A percentile compares a stretch with the other conserved stretches of the same genome.
Evolutionary conservation across 2,888 invertebrate genomes (phyloP).

Genomic region (Eustalomyia histrio): DNA sequence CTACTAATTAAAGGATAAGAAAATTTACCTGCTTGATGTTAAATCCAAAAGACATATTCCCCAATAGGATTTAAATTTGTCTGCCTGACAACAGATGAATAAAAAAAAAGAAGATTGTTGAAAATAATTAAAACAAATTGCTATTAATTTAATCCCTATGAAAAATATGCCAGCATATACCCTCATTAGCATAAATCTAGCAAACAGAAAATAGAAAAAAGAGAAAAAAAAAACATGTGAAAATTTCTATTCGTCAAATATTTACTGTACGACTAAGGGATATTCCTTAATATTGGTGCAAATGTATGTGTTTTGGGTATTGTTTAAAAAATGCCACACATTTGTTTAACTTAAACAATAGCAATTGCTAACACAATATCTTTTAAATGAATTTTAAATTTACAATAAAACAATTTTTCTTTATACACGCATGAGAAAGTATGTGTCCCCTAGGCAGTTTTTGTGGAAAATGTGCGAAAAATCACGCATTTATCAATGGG

Average conservation of each 20-base stretch:
- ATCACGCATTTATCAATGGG: slow-evolving; percentile 45
- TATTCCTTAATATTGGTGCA: neutral
- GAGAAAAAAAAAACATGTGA: slow-evolving; percentile 14
- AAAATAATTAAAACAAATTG: slow-evolving; percentile 62
- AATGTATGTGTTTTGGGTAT: neutral
- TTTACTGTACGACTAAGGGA: slow-evolving; percentile 28
- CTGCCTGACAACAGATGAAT: slow-evolving; percentile 10
- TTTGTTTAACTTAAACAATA: slow-evolving; percentile 28
- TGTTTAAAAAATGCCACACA: slow-evolving; percentile 44
- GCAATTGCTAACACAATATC: slow-evolving; percentile 32
- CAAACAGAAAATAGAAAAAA: neutral
- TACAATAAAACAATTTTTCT: slow-evolving; percentile 51
- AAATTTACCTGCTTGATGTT: slow-evolving; percentile 51
- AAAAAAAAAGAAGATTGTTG: slow-evolving; percentile 27
- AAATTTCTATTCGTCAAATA: slow-evolving; percentile 24
- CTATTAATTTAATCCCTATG: slow-evolving; percentile 60
- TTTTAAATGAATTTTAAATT: slow-evolving; percentile 49
- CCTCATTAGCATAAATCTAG: slow-evolving; percentile 59
- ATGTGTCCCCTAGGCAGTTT: slow-evolving; percentile 37
- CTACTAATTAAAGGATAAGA: slow-evolving; percentile 53
- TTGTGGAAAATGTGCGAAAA: slow-evolving; percentile 49
- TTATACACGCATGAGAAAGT: slow-evolving; percentile 8
- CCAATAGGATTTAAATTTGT: neutral
- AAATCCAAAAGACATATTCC: slow-evolving; percentile 22
- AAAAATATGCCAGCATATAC: slow-evolving; percentile 57